Base-by-base conservation (phyloP, 2,113 vertebrate genomes). In the Dicrurus megarhynchus region DNA sequence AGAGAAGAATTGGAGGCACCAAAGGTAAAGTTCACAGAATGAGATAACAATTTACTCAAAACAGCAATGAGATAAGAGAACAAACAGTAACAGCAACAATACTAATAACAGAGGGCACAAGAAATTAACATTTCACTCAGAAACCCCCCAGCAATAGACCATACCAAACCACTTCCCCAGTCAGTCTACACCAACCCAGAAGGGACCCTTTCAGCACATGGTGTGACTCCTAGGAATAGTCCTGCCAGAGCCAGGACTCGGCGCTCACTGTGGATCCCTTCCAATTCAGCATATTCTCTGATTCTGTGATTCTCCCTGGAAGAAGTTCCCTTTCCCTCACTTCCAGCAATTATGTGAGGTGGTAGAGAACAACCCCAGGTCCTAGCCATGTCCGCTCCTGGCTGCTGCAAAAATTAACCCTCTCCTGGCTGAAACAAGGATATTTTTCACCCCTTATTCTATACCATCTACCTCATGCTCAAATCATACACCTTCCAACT, bases 1-100 rank as follows among this genome's bases (percentile, higher is more conserved):
- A 63, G 35, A 49, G 24, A 53, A 47, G 20, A 71, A 71, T 1
- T 26, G 13, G 13, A 41, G 56, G 20, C 6, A 28, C 37, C 26
- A 30, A 61, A 53, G 12, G 16, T 53, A 10, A 70, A 60, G n/a
- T 70, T 20, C 11, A 6, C 24, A 28, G n/a, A 39, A 28, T 21
- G 5, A n/a, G 23, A 20, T 49, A 41, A 28, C 8, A 56, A 41
- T 56, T 65, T 75, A 30, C 42, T 26, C 35, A 5, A 35, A 65
- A 65, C 20, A 41, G 8, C 50, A 56, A 24, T 0, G 0, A 56
- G n/a, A n/a, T 19, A 75, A 56, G n/a, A 56, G 35, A 56, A 49
- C 8, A n/a, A 75, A 35, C 8, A 65, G 12, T 30, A 41, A 41
- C 19, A 41, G 24, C 20, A 49, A 41, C 30, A 75, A 30, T 41